Evolutionary conservation across 2,888 invertebrate species (phyloP).

Genomic region (Drosophila nr. medialis): DNA sequence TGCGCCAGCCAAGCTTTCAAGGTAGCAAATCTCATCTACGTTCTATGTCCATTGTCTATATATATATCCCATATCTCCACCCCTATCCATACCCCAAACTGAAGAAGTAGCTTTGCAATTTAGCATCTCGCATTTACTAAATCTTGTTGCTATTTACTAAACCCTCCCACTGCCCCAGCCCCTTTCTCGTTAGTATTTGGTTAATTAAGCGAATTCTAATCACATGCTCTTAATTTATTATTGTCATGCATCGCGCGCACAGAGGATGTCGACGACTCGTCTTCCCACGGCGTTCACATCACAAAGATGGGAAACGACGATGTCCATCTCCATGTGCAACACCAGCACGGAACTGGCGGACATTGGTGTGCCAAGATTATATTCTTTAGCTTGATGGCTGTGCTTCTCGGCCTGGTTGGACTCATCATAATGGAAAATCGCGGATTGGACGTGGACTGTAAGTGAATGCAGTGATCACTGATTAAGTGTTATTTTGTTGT

Average conservation of each 20-base stretch:
- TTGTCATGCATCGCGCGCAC: conserved; percentile 10
- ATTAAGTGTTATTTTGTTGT: conserved; percentile 1
- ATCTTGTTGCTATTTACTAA: conserved; percentile 32
- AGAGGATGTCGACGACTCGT: conserved; percentile 83
- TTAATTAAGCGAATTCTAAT: conserved; percentile 55
- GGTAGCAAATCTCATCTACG: conserved; percentile 65
- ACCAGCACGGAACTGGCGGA: conserved; percentile 91
- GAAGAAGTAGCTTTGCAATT: conserved; percentile 14
- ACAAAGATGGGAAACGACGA: conserved; percentile 87
- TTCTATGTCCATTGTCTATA: background rate
- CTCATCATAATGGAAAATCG: conserved; percentile 92
- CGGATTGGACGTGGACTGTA: conserved; percentile 90
- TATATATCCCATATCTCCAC: background rate
- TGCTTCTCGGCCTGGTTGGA: conserved; percentile 90
- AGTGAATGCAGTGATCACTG: conserved; percentile 76
- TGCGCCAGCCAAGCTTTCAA: conserved; percentile 83
- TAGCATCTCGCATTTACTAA: conserved; percentile 17
- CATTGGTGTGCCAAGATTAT: conserved; percentile 94
- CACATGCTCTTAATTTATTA: conserved; percentile 32
- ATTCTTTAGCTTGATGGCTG: conserved; percentile 91
- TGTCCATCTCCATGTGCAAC: conserved; percentile 91
- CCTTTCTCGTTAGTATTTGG: background rate
- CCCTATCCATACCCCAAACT: background rate
- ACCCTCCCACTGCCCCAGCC: background rate
- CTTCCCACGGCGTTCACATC: conserved; percentile 84